phyloP scores from a whole-genome alignment of 2,113 vertebrate species.

The Menidia beryllina region DNA sequence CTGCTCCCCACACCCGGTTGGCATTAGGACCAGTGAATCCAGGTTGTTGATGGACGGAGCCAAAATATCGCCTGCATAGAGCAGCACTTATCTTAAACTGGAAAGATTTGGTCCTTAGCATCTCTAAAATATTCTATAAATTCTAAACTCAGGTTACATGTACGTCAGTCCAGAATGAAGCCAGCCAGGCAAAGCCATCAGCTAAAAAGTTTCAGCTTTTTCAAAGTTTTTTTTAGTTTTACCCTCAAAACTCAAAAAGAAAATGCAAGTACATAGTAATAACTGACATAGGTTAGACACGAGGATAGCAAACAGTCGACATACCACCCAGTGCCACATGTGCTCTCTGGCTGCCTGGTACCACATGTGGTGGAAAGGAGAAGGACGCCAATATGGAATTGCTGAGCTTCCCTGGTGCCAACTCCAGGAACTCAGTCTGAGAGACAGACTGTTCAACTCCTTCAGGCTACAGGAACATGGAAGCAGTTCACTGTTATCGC shows the following conservation, averaged over 20 bases:
- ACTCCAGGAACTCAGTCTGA: constrained; percentile 85
- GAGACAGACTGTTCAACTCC: constrained; percentile 86
- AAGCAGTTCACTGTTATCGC: constrained; percentile 28
- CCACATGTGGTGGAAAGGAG: constrained; percentile 85
- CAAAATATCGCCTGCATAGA: constrained; percentile 86
- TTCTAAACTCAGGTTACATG: too few relatives aligned
- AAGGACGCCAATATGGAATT: constrained; percentile 79
- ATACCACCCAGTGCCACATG: constrained; percentile 86
- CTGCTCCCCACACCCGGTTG: constrained; percentile 91
- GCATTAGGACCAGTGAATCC: constrained; percentile 85
- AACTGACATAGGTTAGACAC: too few relatives aligned
- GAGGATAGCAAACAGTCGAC: constrained; percentile 43
- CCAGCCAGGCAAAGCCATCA: too few relatives aligned
- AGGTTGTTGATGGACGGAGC: constrained; percentile 85
- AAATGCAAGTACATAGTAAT: constrained; percentile 17
- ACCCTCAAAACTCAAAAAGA: constrained; percentile 19
- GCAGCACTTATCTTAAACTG: not conserved
- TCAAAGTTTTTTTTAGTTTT: too few relatives aligned
- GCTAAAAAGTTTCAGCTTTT: too few relatives aligned
- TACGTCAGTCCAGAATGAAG: too few relatives aligned
- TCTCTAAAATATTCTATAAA: too few relatives aligned
- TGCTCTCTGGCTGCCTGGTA: constrained; percentile 85
- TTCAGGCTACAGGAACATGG: constrained; percentile 82
- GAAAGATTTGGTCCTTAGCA: not conserved
- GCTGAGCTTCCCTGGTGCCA: constrained; percentile 59